phyloP scores from a whole-genome alignment of 2,113 vertebrate genomes.

The Peromyscus californicus region DNA sequence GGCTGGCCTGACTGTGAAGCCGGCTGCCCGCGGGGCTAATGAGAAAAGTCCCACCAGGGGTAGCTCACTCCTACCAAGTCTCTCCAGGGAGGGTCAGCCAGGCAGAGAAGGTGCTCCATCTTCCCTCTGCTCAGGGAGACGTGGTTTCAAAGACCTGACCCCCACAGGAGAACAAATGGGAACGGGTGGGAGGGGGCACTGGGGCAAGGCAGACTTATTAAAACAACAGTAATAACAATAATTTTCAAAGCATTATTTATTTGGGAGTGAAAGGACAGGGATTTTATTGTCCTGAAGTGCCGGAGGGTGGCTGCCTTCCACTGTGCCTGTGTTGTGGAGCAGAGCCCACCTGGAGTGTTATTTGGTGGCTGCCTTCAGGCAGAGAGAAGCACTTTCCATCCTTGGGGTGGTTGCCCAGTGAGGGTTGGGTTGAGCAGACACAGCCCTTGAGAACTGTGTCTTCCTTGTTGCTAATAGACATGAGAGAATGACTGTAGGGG shows the following conservation, averaged over 20 bases:
- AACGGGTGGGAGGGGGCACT: neutral
- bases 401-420: no score
- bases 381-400: fast-evolving
- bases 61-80: neutral
- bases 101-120: conserved; percentile 63
- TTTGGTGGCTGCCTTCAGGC: neutral
- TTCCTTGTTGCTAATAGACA: neutral
- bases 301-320: neutral
- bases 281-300: conserved; percentile 38
- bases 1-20: neutral
- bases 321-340: conserved; percentile 16
- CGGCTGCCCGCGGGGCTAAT: neutral
- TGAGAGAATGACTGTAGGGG: neutral
- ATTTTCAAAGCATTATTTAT: conserved; percentile 71
- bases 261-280: conserved; percentile 40
- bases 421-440: neutral
- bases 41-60: conserved; percentile 56
- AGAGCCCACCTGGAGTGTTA: neutral
- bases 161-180: conserved; percentile 60
- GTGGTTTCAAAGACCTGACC: neutral
- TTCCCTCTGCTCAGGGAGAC: neutral
- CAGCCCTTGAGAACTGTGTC: neutral
- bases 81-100: conserved; percentile 57
- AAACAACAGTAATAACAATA: conserved; percentile 62
- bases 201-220: conserved; percentile 26